These are phyloP conservation scores for Idaea biselata DNA, from an alignment of 2,888 invertebrate genomes.

Conservation along the genomic window DNA sequence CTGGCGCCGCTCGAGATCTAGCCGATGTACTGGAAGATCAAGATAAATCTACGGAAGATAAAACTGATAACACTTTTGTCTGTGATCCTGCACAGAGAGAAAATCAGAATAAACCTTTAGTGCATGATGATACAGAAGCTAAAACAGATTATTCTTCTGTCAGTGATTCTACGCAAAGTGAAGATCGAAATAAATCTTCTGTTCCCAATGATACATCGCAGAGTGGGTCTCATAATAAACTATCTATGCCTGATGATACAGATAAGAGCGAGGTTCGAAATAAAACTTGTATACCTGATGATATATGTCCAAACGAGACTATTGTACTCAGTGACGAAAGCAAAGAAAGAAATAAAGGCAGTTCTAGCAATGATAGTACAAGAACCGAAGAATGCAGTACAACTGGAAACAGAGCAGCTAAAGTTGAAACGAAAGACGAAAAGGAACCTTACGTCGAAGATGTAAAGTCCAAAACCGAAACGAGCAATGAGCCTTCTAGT, in stretches of 20 bases:
- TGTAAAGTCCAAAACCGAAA: neutral
- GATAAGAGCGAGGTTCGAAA: neutral
- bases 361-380: neutral
- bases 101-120: neutral
- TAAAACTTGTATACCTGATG: neutral
- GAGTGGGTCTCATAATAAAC: neutral
- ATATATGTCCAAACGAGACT: neutral
- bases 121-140: neutral
- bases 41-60: neutral
- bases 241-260: no score
- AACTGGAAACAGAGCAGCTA: neutral
- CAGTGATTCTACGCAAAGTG: neutral
- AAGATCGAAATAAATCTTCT: neutral
- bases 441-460: neutral
- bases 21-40: neutral
- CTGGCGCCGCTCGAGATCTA: neutral
- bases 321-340: neutral
- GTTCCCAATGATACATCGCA: neutral
- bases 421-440: neutral
- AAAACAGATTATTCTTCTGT: neutral
- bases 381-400: neutral
- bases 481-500: neutral
- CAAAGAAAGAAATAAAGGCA: neutral
- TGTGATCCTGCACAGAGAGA: neutral
- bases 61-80: neutral